Percentiles rank a stretch among this genome's conserved stretches.
Evolutionary conservation across 2,888 invertebrate genomes (phyloP).

Genomic region (Pogonocherus hispidulus): DNA sequence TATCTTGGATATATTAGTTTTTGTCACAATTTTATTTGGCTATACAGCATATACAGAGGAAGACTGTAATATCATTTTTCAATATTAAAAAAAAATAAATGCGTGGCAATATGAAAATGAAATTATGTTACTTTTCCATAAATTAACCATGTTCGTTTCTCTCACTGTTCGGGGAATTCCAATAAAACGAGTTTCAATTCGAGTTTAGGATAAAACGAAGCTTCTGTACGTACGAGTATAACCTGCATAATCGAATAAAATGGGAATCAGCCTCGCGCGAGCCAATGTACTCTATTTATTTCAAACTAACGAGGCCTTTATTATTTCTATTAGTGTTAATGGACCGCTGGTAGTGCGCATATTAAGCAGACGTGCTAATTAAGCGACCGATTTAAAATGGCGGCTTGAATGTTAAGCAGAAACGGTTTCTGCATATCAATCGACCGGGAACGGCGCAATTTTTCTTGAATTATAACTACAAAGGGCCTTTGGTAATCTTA

Average conservation of each 20-base stretch:
- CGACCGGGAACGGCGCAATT: conserved; percentile 29
- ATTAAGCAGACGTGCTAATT: conserved; percentile 43
- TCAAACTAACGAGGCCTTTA: conserved; percentile 38
- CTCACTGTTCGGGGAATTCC: no score
- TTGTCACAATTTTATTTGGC: no score
- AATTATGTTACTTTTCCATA: no score
- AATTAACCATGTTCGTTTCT: no score
- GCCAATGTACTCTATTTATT: conserved; percentile 18
- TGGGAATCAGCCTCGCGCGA: not conserved
- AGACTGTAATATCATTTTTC: no score
- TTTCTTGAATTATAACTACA: conserved; percentile 24
- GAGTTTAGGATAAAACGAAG: no score
- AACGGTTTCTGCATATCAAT: conserved; percentile 42
- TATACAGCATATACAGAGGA: no score
- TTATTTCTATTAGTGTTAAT: conserved; percentile 50
- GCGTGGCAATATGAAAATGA: no score
- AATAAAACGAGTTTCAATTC: no score
- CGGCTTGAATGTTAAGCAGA: conserved; percentile 42
- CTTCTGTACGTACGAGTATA: no score
- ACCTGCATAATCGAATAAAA: not conserved
- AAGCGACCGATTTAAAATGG: conserved; percentile 41
- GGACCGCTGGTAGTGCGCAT: conserved; percentile 40
- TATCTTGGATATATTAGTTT: no score
- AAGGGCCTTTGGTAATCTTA: conserved; percentile 5
- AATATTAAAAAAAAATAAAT: no score